Conservation (phyloP, 2,113 vertebrate genomes). For the Solea solea region DNA sequence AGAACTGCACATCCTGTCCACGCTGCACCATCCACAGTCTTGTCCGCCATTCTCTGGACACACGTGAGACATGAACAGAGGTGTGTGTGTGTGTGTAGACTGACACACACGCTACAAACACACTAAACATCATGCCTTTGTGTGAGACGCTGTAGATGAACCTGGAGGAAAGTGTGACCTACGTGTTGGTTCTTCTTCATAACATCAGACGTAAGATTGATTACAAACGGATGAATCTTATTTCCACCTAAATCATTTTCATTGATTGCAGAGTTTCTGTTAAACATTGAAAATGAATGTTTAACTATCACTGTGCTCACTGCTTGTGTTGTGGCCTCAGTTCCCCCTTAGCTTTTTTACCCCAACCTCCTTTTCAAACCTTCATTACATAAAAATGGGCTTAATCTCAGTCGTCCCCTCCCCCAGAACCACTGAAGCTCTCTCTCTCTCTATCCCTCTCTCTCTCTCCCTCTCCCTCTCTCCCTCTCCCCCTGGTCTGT, state of each 20-base stretch:
- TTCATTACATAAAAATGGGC: constrained; percentile 77
- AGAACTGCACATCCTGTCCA: constrained; percentile 93
- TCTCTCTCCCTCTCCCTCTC: constrained; percentile 18
- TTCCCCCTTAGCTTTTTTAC: constrained; percentile 44
- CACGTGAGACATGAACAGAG: not conserved
- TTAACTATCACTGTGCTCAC: not conserved
- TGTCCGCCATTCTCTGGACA: constrained; percentile 81
- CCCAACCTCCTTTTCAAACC: constrained; percentile 54
- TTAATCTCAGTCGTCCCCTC: constrained; percentile 69
- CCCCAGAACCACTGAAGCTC: constrained; percentile 26
- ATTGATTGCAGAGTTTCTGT: not conserved
- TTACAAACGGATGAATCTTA: too few species aligned
- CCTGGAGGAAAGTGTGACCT: not conserved
- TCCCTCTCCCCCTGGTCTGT: constrained; percentile 4
- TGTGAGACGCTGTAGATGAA: not conserved
- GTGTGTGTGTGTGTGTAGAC: not conserved
- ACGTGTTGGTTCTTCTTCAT: too few species aligned
- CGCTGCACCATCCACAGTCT: constrained; percentile 56
- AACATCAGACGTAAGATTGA: too few species aligned
- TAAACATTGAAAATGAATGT: not conserved
- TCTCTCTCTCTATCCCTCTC: not conserved
- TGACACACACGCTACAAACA: not conserved
- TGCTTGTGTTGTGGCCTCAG: constrained; percentile 24
- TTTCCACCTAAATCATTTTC: too few species aligned
- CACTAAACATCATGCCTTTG: too few species aligned